Conservation (phyloP, 2,113 vertebrate genomes). For the Speoplatyrhinus poulsoni region DNA sequence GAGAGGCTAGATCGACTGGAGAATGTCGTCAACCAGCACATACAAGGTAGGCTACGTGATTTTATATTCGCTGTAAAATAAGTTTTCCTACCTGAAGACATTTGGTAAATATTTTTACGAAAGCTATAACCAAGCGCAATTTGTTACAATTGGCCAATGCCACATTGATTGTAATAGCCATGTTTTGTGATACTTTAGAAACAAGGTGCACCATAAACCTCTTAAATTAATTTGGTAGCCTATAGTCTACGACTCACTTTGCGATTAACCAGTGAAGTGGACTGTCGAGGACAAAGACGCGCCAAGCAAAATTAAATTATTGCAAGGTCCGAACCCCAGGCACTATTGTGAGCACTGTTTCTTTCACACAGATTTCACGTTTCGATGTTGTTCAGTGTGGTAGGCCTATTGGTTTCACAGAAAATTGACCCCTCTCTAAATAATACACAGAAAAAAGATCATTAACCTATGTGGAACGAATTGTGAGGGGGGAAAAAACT, state of each 20-base stretch:
- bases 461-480: too few species aligned
- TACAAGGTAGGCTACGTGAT: slow-evolving; percentile 84
- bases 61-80: neutral
- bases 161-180: neutral
- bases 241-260: neutral
- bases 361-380: too few species aligned
- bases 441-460: neutral
- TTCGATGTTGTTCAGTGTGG: neutral
- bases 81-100: neutral
- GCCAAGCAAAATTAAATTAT: too few species aligned
- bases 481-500: too few species aligned
- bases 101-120: neutral
- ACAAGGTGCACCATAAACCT: neutral
- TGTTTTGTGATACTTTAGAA: neutral
- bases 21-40: slow-evolving; percentile 96
- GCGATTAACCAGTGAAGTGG: neutral
- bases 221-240: neutral
- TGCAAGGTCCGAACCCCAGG: too few species aligned
- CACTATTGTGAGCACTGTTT: too few species aligned
- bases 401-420: neutral
- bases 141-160: neutral
- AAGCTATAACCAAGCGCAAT: neutral
- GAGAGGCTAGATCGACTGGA: slow-evolving; percentile 95
- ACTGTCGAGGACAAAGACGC: too few species aligned
- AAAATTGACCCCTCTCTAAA: neutral